These are phyloP conservation scores for Xestoiulus laeticollis DNA, from an alignment of 2,888 invertebrate species.

Conservation along the genomic window DNA sequence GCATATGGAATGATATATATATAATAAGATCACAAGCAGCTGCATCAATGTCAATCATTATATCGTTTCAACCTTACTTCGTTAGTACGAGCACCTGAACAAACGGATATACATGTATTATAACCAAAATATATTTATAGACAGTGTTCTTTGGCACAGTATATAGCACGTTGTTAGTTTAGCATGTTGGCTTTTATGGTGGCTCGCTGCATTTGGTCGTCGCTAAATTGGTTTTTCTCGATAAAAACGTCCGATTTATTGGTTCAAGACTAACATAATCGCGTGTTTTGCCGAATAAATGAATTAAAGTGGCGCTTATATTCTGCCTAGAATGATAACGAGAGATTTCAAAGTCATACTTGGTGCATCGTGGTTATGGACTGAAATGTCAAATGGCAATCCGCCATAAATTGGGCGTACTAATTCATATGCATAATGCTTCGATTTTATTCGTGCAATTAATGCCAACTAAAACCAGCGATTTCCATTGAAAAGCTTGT, in stretches of 20 bases:
- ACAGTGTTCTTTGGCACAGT: too few species aligned
- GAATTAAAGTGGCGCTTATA: background rate
- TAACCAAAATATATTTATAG: too few species aligned
- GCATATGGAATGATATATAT: too few species aligned
- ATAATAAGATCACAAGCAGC: too few species aligned
- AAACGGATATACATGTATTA: too few species aligned
- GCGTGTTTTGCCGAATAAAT: background rate
- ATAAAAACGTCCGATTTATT: background rate
- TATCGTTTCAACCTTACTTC: too few species aligned
- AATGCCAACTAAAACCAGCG: background rate
- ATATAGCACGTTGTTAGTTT: background rate
- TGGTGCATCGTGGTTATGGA: background rate
- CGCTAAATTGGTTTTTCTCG: background rate
- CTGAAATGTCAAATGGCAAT: constrained; percentile 27
- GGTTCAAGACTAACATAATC: background rate
- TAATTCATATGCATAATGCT: background rate
- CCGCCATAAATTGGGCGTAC: background rate
- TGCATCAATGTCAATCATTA: too few species aligned
- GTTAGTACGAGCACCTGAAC: too few species aligned
- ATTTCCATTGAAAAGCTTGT: background rate
- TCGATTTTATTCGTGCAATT: constrained; percentile 18
- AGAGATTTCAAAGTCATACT: background rate
- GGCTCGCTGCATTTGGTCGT: background rate
- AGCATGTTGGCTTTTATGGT: background rate
- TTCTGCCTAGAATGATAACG: background rate